Base-by-base conservation (phyloP, 2,888 invertebrate species). In the Belgica antarctica region DNA sequence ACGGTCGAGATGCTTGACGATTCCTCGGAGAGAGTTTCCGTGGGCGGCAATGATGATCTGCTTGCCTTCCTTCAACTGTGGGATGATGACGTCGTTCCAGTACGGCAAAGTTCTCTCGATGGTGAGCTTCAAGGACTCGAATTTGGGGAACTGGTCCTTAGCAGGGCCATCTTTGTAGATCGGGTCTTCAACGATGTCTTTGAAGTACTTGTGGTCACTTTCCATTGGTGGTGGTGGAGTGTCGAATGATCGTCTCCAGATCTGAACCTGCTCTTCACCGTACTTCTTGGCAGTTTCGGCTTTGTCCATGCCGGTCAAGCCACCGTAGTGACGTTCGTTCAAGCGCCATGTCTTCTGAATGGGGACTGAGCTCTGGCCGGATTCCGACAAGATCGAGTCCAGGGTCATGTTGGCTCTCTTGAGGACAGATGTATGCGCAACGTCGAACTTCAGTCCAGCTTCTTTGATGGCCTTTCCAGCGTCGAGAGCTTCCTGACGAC, bases 241-340 rank as follows among this genome's bases (percentile, higher is more conserved):
- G 74, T 92, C 90, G 74, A 88, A 94, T 74, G 91, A 90, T 72
- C 93, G 85, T 73, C 93, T 85, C 94, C 94, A 94, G 74, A 89
- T 88, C 80, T 89, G 87, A 7, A 94, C 90, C 83, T 91, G 89
- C 62, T 88, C 87, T 77, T 92, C 92, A 10, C 94, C 93, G 79
- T 89, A 93, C 77, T 90, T 89, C 68, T 88, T 87, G 63, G 92
- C 92, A 19, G 92, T 90, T 79, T 92, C 90, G 0, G 89, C 85
- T 78, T 94, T 94, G 76, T 93, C 90, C 72, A 90, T 83, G 1
- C 93, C 93, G 10, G 92, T 94, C 4, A 94, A 83, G 46, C 89
- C 89, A 65, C 94, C 94, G 75, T 93, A 94, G 76, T 94, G 94
- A 71, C 94, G 86, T 78, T 94, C 93, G 75, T 93, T 93, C 27